phyloP scores from a whole-genome alignment of 2,888 invertebrate species.

The Dryobota labecula region DNA sequence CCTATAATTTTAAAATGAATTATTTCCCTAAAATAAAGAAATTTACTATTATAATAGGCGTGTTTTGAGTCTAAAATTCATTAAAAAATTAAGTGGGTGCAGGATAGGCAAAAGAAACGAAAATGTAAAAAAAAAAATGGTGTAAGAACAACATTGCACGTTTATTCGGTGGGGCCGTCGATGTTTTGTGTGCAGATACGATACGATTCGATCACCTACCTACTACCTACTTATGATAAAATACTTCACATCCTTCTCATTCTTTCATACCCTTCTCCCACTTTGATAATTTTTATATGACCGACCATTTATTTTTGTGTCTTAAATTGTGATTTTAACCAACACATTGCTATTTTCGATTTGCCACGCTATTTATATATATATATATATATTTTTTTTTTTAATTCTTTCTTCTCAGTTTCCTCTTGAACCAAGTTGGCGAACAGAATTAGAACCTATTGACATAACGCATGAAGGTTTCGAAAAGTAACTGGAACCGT shows the following conservation, averaged over 20 bases:
- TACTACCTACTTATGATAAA: neutral
- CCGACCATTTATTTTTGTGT: neutral
- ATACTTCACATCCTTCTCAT: neutral
- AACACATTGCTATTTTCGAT: neutral
- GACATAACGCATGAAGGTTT: conserved; percentile 85
- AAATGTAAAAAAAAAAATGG: too few species aligned
- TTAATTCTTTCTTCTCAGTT: conserved; percentile 64
- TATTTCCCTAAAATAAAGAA: too few species aligned
- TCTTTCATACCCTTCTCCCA: neutral
- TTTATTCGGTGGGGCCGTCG: too few species aligned
- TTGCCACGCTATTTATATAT: too few species aligned
- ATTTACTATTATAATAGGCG: too few species aligned
- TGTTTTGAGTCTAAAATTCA: too few species aligned
- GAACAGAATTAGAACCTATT: conserved; percentile 77
- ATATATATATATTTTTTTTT: too few species aligned
- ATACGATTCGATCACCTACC: neutral
- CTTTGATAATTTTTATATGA: neutral
- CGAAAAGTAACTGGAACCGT: conserved; percentile 85
- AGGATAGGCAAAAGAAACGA: too few species aligned
- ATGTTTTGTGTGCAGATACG: neutral
- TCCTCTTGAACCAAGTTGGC: conserved; percentile 74
- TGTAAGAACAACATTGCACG: too few species aligned
- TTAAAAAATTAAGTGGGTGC: too few species aligned
- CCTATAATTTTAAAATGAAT: too few species aligned
- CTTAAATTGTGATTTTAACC: too few species aligned